These are phyloP conservation scores for Coenonympha glycerion DNA, from an alignment of 2,888 invertebrate genomes.

Conservation along the genomic window DNA sequence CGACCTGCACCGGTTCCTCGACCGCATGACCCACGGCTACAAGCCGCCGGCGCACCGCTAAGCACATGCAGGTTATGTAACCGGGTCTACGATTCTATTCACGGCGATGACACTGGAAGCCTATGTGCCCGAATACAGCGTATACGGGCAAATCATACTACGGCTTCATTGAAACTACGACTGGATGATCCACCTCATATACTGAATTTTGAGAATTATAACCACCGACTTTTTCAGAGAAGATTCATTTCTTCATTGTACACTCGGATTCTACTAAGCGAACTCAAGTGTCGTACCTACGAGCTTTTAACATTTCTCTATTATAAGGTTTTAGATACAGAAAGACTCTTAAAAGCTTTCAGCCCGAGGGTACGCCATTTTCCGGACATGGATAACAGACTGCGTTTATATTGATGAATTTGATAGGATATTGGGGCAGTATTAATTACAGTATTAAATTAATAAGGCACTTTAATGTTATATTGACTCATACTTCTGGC, in stretches of 20 bases:
- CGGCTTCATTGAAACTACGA: background rate
- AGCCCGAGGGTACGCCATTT: conserved; percentile 27
- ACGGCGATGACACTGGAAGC: background rate
- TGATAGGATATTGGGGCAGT: conserved; percentile 43
- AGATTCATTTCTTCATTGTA: background rate
- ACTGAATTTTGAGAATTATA: no score
- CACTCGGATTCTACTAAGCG: conserved; percentile 24
- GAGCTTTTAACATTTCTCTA: conserved; percentile 30
- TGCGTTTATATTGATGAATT: conserved; percentile 24
- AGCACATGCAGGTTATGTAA: conserved; percentile 10
- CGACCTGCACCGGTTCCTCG: conserved; percentile 91
- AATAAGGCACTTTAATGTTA: conserved; percentile 26
- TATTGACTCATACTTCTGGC: conserved; percentile 35
- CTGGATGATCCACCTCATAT: background rate
- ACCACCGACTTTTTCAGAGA: background rate
- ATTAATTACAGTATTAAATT: conserved; percentile 49
- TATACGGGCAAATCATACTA: background rate
- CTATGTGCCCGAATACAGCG: background rate
- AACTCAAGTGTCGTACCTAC: conserved; percentile 28
- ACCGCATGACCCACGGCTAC: conserved; percentile 82
- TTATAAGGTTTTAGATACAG: conserved; percentile 22
- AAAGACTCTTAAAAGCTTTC: conserved; percentile 21
- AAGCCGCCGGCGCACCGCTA: conserved; percentile 64
- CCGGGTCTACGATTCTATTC: background rate
- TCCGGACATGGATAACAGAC: conserved; percentile 28